A percentile compares a stretch with the other conserved stretches of the same genome.
Evolutionary conservation across 2,113 vertebrate genomes (phyloP).

Genomic region (Riparia riparia): DNA sequence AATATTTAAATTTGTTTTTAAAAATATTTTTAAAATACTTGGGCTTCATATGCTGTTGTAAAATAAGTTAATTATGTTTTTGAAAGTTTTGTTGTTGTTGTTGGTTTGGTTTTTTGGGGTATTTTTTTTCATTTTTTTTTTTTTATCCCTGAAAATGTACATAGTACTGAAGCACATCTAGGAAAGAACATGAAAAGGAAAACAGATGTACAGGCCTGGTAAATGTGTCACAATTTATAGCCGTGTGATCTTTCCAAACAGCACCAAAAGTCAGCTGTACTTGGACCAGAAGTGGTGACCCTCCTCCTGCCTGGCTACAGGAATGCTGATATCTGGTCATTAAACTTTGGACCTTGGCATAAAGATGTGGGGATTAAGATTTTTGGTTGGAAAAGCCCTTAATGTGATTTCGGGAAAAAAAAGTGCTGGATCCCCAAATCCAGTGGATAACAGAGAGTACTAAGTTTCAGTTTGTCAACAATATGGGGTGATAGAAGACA

Average conservation of each 20-base stretch:
- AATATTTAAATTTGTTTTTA: neutral
- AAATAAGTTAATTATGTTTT: neutral
- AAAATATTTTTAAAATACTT: neutral
- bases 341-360: neutral
- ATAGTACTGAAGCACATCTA: neutral
- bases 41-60: neutral
- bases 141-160: neutral
- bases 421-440: neutral
- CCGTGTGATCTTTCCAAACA: neutral
- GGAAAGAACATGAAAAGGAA: neutral
- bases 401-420: neutral
- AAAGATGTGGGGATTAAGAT: neutral
- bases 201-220: neutral
- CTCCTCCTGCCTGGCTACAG: neutral
- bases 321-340: neutral
- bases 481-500: neutral
- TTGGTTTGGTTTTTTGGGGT: too few relatives aligned
- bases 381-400: neutral
- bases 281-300: neutral
- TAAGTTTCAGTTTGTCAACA: neutral
- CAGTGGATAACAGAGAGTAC: neutral
- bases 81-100: too few relatives aligned
- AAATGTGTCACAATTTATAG: neutral
- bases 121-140: neutral
- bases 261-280: neutral